Evolutionary conservation across 2,113 vertebrate genomes (phyloP), one percentile per base, ranked within the genome.

Genomic region (Rhinolophus sinicus): DNA sequence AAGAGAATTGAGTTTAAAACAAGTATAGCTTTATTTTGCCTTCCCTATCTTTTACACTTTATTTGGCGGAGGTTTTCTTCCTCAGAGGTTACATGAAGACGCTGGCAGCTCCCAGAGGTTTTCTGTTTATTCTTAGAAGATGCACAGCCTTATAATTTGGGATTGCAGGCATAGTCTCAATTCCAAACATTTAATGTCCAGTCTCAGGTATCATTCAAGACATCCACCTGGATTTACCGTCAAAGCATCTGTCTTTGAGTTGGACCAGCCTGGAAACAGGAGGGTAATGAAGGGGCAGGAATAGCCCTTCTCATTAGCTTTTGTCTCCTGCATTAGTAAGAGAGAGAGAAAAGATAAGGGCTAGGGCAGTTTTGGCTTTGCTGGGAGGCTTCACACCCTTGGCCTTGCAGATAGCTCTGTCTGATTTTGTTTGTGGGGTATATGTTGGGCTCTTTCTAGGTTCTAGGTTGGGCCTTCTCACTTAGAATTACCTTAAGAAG

Each of bases 51-150:
- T 81, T 92, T 56, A 56, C 54, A 44, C 75, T 60, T 64, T 54
- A 28, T 56, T 73, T 11, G 26, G 6, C 16, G 52, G 9, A 35
- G 10, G 2, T 83, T 82, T 52, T 86, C 19, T 58, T 64, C 26
- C 13, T 90, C 64, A 44, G 16, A 76, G 64, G 75, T 22, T 50
- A 6, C 28, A 52, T 50, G 21, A 62, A 86, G 24, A 58, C 26
- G 54, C 14, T 72, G 38, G 14, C 28, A 94, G 47, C 54, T 82
- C 5, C 12, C 12, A 64, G 35, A 69, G 11, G 15, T 21, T 67
- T 78, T 75, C 35, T 93, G 33, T 88, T 90, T 73, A 38, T 54
- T 92, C 33, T 60, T 58, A 72, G 78, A 73, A 87, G 86, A 93
- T 64, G 12, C 50, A 24, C 14, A 58, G 50, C 15, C 35, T 75